Evolutionary conservation across 1,140 invertebrate genomes (phyloP), one percentile per base, ranked within the genome.

Genomic region (Arctopsyche grandis): DNA sequence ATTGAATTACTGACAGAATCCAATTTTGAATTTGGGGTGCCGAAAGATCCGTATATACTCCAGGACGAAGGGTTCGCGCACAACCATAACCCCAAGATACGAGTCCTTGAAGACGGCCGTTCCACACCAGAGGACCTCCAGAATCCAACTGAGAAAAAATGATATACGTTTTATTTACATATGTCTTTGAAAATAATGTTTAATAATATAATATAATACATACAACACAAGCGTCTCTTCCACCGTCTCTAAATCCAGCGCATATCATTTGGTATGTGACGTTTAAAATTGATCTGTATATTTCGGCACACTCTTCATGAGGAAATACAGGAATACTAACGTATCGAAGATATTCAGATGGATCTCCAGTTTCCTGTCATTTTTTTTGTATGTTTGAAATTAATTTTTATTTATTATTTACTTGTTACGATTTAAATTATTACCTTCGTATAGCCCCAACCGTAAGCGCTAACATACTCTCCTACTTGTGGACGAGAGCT

Each of bases 181-280:
- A 58, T 16, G 5, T 58, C 46, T 58, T 21, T 4, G 24, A 66
- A 5, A 7, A 12, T 7, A 66, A 7, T 66, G n/a, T 21, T 66
- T 16, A 66, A 38, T 7, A 38, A 7, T 4, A 56, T 16, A 56
- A 56, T 4, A 1, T 4, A 56, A 16, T 71, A 84, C 83, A 87
- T 87, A 92, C 92, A 81, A 92, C 91, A 82, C 93, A 94, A n/a
- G 93, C 91, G 83, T 94, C 93, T 29, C 87, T 86, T 83, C 90
- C 86, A 9, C 93, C 93, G 60, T 91, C 87, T 5, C 89, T 85
- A 84, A 90, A 93, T 14, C 93, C 93, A 48, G 92, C 93, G 83
- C 93, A 94, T 83, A 94, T 90, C 92, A 93, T 93, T 83, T 92
- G 92, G 29, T 89, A 88, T 0, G 91, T 93, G 19, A 93, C 79